Evolutionary conservation across 2,113 vertebrate species (phyloP).

Genomic region (Mastomys coucha): DNA sequence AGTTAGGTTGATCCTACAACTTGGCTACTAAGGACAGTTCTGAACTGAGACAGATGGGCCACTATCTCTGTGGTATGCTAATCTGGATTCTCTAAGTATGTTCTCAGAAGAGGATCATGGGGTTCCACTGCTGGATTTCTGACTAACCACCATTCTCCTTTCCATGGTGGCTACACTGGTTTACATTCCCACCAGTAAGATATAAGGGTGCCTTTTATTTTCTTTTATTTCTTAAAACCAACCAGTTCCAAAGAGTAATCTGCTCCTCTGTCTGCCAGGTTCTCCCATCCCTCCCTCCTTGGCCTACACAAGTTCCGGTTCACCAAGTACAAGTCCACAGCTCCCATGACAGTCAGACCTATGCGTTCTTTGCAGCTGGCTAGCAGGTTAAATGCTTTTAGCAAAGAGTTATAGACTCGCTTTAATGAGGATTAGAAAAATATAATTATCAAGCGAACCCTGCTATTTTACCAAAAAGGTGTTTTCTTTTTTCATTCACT

Average conservation of each 20-base stretch:
- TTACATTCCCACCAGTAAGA: neutral
- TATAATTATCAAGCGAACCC: constrained; percentile 4
- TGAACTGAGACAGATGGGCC: too few species aligned
- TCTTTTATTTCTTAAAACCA: neutral
- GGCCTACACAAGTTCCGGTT: neutral
- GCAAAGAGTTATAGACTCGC: neutral
- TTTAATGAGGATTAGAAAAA: constrained; percentile 3
- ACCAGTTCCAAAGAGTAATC: neutral
- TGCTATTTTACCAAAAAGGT: neutral
- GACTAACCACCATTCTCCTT: neutral
- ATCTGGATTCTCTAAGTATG: neutral
- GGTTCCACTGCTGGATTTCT: neutral
- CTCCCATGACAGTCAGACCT: neutral
- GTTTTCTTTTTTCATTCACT: constrained; percentile 4
- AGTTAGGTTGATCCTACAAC: neutral
- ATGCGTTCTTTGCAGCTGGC: neutral
- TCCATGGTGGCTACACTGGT: neutral
- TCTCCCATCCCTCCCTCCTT: neutral
- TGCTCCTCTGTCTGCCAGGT: neutral
- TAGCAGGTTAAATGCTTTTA: neutral
- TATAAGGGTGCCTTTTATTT: neutral
- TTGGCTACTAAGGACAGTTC: neutral
- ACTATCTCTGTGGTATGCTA: neutral
- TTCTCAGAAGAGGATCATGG: neutral
- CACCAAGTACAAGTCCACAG: rapidly evolving